phyloP scores from a whole-genome alignment of 2,113 vertebrate species.

The Herpetotheres cachinnans region DNA sequence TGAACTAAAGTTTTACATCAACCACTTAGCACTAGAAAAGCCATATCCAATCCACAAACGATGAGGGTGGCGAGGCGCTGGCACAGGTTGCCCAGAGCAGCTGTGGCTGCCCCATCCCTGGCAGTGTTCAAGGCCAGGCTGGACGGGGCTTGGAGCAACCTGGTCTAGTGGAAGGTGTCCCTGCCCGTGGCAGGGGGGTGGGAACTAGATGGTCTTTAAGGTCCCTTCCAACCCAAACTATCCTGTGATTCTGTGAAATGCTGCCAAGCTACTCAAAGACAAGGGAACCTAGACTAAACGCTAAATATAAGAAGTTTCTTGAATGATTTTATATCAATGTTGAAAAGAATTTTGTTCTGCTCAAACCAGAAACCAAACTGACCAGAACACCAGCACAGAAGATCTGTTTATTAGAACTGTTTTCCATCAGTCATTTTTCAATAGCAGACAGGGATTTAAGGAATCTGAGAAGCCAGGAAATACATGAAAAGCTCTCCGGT shows the following conservation, averaged over 20 bases:
- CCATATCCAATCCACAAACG: not conserved
- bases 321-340: not conserved
- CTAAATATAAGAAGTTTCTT: not conserved
- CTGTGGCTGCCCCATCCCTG: too few species aligned
- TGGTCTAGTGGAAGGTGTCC: not conserved
- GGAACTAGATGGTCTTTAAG: accelerated
- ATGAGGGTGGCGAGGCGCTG: not conserved
- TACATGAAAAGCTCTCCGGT: not conserved
- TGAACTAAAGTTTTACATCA: not conserved
- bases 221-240: not conserved
- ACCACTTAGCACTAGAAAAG: not conserved
- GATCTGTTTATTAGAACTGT: not conserved
- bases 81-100: too few species aligned
- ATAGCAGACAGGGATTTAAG: not conserved
- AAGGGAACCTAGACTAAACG: not conserved
- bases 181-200: not conserved
- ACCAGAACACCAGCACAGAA: not conserved
- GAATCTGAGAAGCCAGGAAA: not conserved
- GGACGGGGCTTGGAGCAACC: too few species aligned
- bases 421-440: not conserved
- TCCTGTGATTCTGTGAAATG: not conserved
- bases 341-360: not conserved
- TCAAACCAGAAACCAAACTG: not conserved
- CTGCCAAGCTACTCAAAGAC: not conserved
- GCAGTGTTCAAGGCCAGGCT: too few species aligned